Percentiles rank a stretch among this genome's conserved stretches.
Conservation (phyloP, 2,797 vertebrate species). For the Gymnothorax reevesii region DNA sequence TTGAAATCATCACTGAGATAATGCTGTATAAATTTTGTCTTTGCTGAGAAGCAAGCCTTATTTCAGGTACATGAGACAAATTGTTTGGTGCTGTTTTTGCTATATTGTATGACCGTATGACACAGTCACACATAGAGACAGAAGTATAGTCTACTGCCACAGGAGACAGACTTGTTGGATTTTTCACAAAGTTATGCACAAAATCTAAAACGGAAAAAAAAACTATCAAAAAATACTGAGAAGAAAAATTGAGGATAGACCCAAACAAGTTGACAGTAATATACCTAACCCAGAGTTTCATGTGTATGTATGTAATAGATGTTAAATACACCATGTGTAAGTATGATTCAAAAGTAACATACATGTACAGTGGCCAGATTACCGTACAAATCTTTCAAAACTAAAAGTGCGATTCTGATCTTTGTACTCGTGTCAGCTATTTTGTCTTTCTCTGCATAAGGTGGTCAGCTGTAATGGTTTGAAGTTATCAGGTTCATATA, state of each 20-base stretch:
- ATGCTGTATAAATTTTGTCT: not conserved
- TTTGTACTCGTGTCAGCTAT: not conserved
- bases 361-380: not conserved
- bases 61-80: not conserved
- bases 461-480: too few species aligned
- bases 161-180: slow-evolving; percentile 58
- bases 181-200: slow-evolving; percentile 71
- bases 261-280: not conserved
- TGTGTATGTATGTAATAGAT: slow-evolving; percentile 40
- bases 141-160: slow-evolving; percentile 64
- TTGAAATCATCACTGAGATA: too few species aligned
- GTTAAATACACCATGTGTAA: slow-evolving; percentile 46
- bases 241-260: slow-evolving; percentile 26
- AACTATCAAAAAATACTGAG: not conserved
- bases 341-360: not conserved
- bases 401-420: slow-evolving; percentile 36
- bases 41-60: not conserved
- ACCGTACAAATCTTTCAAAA: not conserved
- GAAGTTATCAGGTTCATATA: too few species aligned
- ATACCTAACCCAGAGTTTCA: slow-evolving; percentile 26
- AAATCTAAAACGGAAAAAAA: not conserved
- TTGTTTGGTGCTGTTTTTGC: slow-evolving; percentile 44
- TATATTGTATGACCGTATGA: slow-evolving; percentile 78
- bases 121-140: slow-evolving; percentile 71
- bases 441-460: not conserved